These are phyloP conservation scores for Megaceryle torquata DNA, from an alignment of 2,113 vertebrate genomes.

Conservation along the genomic window DNA sequence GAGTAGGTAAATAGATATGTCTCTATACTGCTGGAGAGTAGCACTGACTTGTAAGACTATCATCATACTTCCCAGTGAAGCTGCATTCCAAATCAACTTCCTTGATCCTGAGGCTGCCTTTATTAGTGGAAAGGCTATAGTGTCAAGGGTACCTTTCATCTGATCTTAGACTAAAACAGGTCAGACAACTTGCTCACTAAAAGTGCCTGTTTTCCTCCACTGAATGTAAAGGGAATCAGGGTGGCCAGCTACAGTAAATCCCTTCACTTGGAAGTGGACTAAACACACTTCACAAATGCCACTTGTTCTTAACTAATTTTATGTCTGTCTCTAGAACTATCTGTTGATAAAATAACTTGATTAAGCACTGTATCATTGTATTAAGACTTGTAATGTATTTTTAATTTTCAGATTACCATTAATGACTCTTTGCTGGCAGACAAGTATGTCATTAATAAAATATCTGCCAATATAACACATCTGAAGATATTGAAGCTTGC, in stretches of 20 bases:
- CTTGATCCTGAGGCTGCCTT: not conserved
- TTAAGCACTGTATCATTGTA: not conserved
- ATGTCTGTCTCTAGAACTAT: not conserved
- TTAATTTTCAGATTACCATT: constrained; percentile 56
- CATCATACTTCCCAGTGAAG: not conserved
- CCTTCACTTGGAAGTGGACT: not conserved
- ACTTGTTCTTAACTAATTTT: not conserved
- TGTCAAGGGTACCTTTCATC: not conserved
- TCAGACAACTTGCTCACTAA: not conserved
- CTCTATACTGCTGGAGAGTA: not conserved
- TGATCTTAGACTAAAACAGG: not conserved
- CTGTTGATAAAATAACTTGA: not conserved
- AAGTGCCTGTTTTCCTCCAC: fast-evolving
- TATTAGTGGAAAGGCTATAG: not conserved
- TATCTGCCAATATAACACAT: not conserved
- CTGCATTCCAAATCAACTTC: not conserved
- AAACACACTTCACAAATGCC: not conserved
- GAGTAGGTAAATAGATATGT: not conserved
- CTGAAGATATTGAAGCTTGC: constrained; percentile 76
- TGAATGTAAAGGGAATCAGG: not conserved
- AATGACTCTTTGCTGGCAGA: not conserved
- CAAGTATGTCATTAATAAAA: constrained; percentile 35
- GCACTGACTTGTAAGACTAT: not conserved
- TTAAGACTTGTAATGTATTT: not conserved
- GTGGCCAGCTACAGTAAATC: not conserved